phyloP scores from a whole-genome alignment of 2,797 vertebrate species.

The Pogoniulus pusillus region DNA sequence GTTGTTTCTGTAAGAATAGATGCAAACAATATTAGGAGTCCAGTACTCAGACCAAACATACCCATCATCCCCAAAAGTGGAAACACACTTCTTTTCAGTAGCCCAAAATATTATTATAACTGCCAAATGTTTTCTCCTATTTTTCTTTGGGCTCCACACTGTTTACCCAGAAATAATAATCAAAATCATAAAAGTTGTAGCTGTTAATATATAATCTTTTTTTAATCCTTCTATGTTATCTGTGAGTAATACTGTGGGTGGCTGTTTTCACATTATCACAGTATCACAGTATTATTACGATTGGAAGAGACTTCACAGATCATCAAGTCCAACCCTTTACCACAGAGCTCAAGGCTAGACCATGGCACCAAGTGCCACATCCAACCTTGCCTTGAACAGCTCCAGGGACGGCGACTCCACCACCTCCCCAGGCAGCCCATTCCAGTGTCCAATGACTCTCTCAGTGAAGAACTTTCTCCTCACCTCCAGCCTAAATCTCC shows the following conservation, averaged over 20 bases:
- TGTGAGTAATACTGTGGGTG: background rate
- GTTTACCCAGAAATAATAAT: background rate
- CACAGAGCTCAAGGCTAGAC: too few relatives aligned
- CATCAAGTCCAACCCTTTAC: too few relatives aligned
- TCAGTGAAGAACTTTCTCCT: too few relatives aligned
- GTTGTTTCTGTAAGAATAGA: background rate
- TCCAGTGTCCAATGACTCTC: too few relatives aligned
- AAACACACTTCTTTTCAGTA: accelerated
- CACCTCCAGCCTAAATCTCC: too few relatives aligned
- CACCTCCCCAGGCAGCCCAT: too few relatives aligned
- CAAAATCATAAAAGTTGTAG: background rate
- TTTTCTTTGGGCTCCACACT: background rate
- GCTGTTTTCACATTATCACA: too few relatives aligned
- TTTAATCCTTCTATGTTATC: background rate
- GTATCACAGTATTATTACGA: too few relatives aligned
- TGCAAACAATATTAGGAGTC: background rate
- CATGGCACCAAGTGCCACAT: too few relatives aligned
- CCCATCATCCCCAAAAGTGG: background rate
- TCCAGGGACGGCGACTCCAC: too few relatives aligned
- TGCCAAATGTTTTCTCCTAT: background rate
- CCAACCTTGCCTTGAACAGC: too few relatives aligned
- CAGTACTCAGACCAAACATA: background rate
- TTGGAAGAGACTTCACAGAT: too few relatives aligned
- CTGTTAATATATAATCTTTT: background rate
- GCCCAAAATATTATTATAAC: background rate